Evolutionary conservation across 2,888 invertebrate species (phyloP), one percentile per base, ranked within the genome.

Genomic region (Drosophila subsilvestris): DNA sequence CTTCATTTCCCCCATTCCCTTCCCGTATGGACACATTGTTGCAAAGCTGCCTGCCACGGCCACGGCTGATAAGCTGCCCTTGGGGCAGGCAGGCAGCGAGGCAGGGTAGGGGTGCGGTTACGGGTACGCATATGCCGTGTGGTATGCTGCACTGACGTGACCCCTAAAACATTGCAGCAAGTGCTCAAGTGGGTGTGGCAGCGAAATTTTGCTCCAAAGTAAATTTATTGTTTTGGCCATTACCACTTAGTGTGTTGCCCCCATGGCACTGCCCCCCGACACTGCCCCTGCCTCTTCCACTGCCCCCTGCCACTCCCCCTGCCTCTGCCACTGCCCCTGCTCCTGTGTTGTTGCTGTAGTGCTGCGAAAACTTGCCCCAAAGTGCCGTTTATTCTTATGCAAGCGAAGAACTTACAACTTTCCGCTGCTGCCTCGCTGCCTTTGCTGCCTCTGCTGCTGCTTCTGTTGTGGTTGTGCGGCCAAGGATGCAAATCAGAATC

Each of bases 181-280:
- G 51, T 59, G 67, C 67, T 48, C 55, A n/a, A 45, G 55, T 59
- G 56, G 59, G 60, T 56, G 73, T 63, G 69, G 63, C 72, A 62
- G 53, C 73, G 53, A 63, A 63, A 75, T 57, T 63, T 66, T 43
- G 67, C 62, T 60, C 62, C 66, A 72, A 63, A 74, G 68, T 58
- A 63, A 79, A 79, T 83, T 76, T 79, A 83, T 79, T 82, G 77
- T 66, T 74, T 72, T 65, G 60, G 54, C 80, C 69, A 79, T 77
- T 77, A 78, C 74, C 66, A 72, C 77, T 76, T 65, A 62, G 59
- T 53, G 45, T 44, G 43, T 25, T 43, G 54, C 20, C 20, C 42
- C 14, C n/a, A n/a, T n/a, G n/a, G n/a, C n/a, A n/a, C 2, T 25
- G 22, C 22, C 22, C 22, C 22, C 5, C 6, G 25, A 3, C 22